Evolutionary conservation across 2,113 vertebrate species (phyloP).

Genomic region (Dasyurus viverrinus): DNA sequence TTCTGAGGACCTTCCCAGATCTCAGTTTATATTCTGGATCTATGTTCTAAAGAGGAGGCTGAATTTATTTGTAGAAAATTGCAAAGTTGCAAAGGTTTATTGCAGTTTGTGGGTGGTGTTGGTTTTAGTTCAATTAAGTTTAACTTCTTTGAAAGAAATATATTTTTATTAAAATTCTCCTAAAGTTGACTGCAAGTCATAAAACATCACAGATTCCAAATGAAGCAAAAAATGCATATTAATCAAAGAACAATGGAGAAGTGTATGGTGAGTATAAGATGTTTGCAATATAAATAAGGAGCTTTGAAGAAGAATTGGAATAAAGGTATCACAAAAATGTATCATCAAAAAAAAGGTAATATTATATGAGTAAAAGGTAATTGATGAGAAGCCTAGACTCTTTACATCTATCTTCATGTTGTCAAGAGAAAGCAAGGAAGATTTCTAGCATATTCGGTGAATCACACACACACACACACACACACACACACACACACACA

Average conservation of each 20-base stretch:
- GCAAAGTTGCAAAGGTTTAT: not conserved
- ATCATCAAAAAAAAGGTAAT: not conserved
- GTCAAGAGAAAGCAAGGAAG: not conserved
- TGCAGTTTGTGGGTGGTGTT: not conserved
- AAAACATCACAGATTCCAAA: not conserved
- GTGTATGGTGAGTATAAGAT: not conserved
- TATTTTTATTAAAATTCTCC: not conserved
- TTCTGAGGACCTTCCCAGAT: not conserved
- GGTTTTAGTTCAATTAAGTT: not conserved
- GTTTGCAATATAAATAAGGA: not conserved
- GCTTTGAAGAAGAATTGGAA: not conserved
- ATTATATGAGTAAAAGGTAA: not conserved
- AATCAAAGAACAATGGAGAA: not conserved
- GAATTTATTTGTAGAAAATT: not conserved
- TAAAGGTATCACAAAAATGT: not conserved
- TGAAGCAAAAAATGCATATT: not conserved
- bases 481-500: too few species aligned
- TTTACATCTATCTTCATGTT: not conserved
- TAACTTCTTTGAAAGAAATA: not conserved
- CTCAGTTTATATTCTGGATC: not conserved
- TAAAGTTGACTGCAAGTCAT: not conserved
- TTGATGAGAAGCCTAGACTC: not conserved
- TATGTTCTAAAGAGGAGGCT: not conserved
- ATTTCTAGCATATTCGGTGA: not conserved
- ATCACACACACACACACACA: not conserved